Percentiles rank a stretch among this genome's conserved stretches.
phyloP scores from a whole-genome alignment of 2,797 vertebrate species.

The Manis javanica region DNA sequence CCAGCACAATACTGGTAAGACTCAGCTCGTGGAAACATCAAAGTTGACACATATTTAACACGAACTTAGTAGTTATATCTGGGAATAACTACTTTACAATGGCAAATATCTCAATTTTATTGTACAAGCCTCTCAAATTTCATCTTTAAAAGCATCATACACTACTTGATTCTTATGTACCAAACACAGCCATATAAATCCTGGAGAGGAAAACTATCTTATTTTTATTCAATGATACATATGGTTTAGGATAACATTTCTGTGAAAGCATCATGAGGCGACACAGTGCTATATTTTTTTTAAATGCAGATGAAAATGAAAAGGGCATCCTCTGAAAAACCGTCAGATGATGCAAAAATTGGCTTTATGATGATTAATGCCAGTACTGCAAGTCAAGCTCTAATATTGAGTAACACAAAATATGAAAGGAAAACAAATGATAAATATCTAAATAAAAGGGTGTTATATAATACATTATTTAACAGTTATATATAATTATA shows the following conservation, averaged over 20 bases:
- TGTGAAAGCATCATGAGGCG: not conserved
- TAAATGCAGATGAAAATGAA: not conserved
- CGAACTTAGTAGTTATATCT: not conserved
- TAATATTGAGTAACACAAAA: not conserved
- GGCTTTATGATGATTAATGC: not conserved
- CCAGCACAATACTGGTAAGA: not conserved
- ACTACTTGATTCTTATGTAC: not conserved
- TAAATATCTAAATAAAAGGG: not conserved
- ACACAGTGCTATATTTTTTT: not conserved
- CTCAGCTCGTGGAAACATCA: not conserved
- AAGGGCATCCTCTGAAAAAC: not conserved
- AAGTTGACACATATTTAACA: not conserved
- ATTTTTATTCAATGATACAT: not conserved
- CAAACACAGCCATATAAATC: not conserved
- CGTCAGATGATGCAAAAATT: not conserved
- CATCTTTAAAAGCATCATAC: not conserved
- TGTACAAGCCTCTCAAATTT: not conserved
- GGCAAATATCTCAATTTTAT: not conserved
- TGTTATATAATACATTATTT: not conserved
- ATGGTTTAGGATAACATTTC: not conserved
- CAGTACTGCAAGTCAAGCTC: not conserved
- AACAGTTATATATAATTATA: not conserved
- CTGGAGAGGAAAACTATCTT: not conserved
- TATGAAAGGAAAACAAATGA: not conserved
- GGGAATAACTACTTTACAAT: not conserved